Base-by-base conservation (phyloP, 2,888 invertebrate genomes). In the Amblyteles armatorius region DNA sequence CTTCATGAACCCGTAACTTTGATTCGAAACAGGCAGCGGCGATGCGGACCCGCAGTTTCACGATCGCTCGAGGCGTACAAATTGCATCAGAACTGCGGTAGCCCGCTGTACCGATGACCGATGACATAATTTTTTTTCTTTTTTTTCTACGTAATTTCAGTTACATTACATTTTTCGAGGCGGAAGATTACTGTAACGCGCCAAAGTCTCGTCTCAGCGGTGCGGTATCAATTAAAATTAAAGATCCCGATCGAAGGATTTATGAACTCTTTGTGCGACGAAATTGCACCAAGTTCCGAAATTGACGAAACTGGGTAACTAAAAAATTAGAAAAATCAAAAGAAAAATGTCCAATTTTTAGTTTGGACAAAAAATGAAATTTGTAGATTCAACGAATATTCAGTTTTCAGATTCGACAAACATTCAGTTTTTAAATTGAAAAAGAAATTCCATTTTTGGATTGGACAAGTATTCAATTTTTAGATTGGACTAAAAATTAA, bases 1-100 rank as follows among this genome's bases (percentile, higher is more conserved):
- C 11, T n/a, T 33, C 19, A 6, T 44, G 0, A 4, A 76, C 33
- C 50, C 50, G 33, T 50, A 63, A 65, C 63, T 63, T 29, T n/a
- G 26, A 74, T 26, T 26, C 29, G 60, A 29, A 33, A 63, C 29
- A 16, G 29, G 16, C 60, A 63, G 13, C 16, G n/a, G 60, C 33
- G 16, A 33, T 33, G 60, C 29, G 60, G 60, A 6, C 16, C 33
- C 29, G 26, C 57, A 68, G 67, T 57, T 40, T 36, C 72, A 29
- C 79, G 67, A 67, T 67, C 36, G 36, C 40, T n/a, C 11, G 67
- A 67, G 36, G 40, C 67, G 40, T 22, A 13, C 16, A 9, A 40
- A 67, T 67, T 40, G 40, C 36, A 40, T 67, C 67, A 40, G 67
- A 40, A 40, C 22, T 16, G 5, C 40, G 9, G n/a, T 40, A 19